Evolutionary conservation across 1,140 invertebrate species (phyloP), one percentile per base, ranked within the genome.

Genomic region (Brachionus paranguensis): DNA sequence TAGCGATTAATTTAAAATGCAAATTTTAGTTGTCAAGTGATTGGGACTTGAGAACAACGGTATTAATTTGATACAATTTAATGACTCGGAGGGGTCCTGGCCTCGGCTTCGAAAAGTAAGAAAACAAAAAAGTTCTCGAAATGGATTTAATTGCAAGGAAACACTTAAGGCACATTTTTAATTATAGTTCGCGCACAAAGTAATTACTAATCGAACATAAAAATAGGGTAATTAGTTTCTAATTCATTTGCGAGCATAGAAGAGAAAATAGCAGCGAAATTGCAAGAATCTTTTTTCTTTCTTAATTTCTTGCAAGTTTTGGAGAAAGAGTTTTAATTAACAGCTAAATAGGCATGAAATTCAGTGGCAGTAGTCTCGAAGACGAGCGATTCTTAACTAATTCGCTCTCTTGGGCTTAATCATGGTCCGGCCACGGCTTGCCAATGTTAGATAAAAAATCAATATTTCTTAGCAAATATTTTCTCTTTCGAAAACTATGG

Each of bases 91-190:
- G 53, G 53, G 53, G 53, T 24, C 53, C 53, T 20, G 53, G 53
- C 17, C 53, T 60, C 53, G 53, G 27, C 65, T 68, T 68, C 65
- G 41, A 72, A 72, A 72, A 72, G 37, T 72, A 76, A 50, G 45
- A 76, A 76, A 76, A 76, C 41, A 76, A 76, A 76, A 76, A 76
- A 47, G 41, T 76, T 76, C 45, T 76, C 72, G 11, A 76, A 76
- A 76, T 76, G 72, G 72, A 76, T 76, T 76, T 76, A 50, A 76
- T 76, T 76, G 72, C 45, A 76, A 76, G 72, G 72, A 76, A 76
- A 76, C 72, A 76, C 72, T 76, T 76, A 76, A 76, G 72, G 72
- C 72, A 76, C 41, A 76, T 72, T 72, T 68, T 72, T 72, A 72
- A 72, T 72, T 72, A 72, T 72, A 72, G 68, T 72, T 72, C 68